Conservation (phyloP, 2,113 vertebrate genomes). For the Tonatia bakeri region DNA sequence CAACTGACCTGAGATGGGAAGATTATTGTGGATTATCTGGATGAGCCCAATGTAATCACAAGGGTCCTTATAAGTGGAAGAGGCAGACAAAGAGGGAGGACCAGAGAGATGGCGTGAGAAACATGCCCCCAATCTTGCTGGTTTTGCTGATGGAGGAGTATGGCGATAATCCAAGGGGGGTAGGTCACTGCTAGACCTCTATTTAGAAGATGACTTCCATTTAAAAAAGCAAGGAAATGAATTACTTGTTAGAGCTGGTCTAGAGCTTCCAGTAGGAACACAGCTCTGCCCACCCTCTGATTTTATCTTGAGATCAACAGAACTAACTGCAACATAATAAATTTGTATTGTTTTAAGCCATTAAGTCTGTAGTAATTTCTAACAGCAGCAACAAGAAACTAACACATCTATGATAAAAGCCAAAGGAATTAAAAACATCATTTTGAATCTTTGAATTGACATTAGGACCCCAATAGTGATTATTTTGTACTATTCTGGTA, state of each 20-base stretch:
- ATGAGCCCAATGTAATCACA: not conserved
- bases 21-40: not conserved
- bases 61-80: not conserved
- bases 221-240: not conserved
- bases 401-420: not conserved
- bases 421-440: not conserved
- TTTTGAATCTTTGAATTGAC: not conserved
- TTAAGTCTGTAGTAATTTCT: not conserved
- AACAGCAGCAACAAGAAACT: not conserved
- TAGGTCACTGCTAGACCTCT: not conserved
- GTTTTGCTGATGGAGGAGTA: not conserved
- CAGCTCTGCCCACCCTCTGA: not conserved
- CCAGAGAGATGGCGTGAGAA: not conserved
- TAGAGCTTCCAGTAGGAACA: not conserved
- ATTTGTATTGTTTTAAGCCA: not conserved
- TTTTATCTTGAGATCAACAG: not conserved
- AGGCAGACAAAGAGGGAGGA: not conserved
- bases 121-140: not conserved
- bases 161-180: not conserved
- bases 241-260: not conserved
- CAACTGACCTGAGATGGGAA: not conserved
- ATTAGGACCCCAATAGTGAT: not conserved
- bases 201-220: not conserved
- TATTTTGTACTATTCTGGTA: not conserved
- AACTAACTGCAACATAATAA: not conserved